Evolutionary conservation across 2,797 vertebrate genomes (phyloP).

Genomic region (Miichthys miiuy): DNA sequence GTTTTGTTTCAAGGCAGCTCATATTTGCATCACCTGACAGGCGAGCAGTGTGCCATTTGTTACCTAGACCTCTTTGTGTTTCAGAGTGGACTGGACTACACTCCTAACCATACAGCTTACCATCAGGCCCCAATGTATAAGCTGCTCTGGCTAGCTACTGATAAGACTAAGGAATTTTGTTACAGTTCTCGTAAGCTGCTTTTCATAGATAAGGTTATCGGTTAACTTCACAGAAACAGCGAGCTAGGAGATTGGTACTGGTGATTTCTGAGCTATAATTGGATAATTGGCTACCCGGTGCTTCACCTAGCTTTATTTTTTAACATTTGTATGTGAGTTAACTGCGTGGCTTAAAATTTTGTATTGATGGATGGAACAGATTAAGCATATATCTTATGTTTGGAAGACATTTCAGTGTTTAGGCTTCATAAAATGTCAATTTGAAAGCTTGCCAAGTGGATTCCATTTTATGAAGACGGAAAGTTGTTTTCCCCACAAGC

Average conservation of each 20-base stretch:
- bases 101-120: background rate
- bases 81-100: slow-evolving; percentile 9
- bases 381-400: background rate
- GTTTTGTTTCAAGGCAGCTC: slow-evolving; percentile 38
- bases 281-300: background rate
- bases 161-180: slow-evolving; percentile 35
- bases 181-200: slow-evolving; percentile 29
- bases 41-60: slow-evolving; percentile 38
- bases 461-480: background rate
- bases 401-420: background rate
- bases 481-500: background rate
- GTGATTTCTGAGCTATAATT: slow-evolving; percentile 5
- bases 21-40: slow-evolving; percentile 68
- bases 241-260: background rate
- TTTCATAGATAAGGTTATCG: slow-evolving; percentile 24
- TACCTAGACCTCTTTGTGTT: slow-evolving; percentile 11
- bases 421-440: background rate
- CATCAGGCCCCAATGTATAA: slow-evolving; percentile 5
- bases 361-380: background rate
- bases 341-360: background rate
- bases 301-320: slow-evolving; percentile 1
- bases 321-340: background rate
- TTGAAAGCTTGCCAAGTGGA: background rate
- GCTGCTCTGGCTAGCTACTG: slow-evolving; percentile 23
- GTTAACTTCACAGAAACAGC: background rate